Percentiles rank a stretch among this genome's conserved stretches.
phyloP scores from a whole-genome alignment of 2,113 vertebrate genomes.

The Dasypus novemcinctus region DNA sequence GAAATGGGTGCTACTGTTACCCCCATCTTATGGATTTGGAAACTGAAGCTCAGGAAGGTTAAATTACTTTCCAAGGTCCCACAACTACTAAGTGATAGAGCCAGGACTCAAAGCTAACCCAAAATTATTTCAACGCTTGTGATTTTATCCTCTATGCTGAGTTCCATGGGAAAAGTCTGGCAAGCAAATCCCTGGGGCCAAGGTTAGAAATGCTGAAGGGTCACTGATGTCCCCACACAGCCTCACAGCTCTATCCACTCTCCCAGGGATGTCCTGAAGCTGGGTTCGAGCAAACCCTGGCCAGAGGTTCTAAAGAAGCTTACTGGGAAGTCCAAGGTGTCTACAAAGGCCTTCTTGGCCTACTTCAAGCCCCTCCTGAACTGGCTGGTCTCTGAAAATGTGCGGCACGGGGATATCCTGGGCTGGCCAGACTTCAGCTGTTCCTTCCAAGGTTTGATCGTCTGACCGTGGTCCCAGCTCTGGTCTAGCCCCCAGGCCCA shows the following conservation, averaged over 20 bases:
- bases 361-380: constrained; percentile 91
- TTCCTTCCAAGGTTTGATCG: constrained; percentile 80
- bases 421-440: constrained; percentile 95
- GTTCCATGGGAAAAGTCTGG: not conserved
- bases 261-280: constrained; percentile 91
- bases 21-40: not conserved
- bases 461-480: not conserved
- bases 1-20: not conserved
- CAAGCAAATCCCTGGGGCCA: not conserved
- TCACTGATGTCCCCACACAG: not conserved
- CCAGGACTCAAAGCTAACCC: not conserved
- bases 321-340: constrained; percentile 89
- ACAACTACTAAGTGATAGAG: not conserved
- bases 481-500: not conserved
- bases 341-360: constrained; percentile 86
- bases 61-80: not conserved
- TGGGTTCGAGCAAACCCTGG: constrained; percentile 94
- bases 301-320: constrained; percentile 92
- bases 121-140: not conserved
- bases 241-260: not conserved
- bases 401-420: constrained; percentile 84
- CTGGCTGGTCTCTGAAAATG: constrained; percentile 89
- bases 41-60: not conserved
- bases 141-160: not conserved
- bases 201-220: not conserved